Conservation (phyloP, 2,113 vertebrate species). For the Bagarius yarrelli region DNA sequence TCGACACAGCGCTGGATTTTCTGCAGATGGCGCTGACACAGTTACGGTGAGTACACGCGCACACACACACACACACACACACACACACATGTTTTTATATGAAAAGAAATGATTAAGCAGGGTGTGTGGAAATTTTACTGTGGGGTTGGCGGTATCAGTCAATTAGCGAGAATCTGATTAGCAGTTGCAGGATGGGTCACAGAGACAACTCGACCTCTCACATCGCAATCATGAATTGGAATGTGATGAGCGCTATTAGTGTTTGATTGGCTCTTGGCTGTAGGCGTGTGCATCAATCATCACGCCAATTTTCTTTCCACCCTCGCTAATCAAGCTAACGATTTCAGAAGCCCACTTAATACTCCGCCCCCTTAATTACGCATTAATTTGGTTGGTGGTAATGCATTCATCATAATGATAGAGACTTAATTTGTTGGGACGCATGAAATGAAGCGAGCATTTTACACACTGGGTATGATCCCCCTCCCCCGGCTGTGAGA, state of each 20-base stretch:
- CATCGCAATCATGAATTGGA: not conserved
- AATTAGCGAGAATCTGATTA: not conserved
- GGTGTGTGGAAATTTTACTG: constrained; percentile 59
- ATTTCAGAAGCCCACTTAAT: not conserved
- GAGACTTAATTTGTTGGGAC: not conserved
- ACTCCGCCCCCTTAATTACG: not conserved
- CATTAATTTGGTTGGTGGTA: not conserved
- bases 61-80: constrained; percentile 39
- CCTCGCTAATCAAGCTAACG: not conserved
- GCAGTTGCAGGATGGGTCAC: not conserved
- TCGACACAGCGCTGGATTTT: constrained; percentile 80
- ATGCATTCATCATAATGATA: not conserved
- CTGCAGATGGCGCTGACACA: constrained; percentile 82
- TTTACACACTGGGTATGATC: not conserved
- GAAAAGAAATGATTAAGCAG: not conserved
- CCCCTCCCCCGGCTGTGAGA: too few species aligned
- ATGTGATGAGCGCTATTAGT: not conserved
- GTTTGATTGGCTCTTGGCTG: constrained; percentile 5
- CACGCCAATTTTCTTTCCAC: not conserved
- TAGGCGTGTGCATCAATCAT: constrained; percentile 1
- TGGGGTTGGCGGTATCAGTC: constrained; percentile 63
- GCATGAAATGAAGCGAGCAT: not conserved
- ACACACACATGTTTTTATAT: constrained; percentile 26
- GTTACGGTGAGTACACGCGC: constrained; percentile 76
- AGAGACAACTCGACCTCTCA: not conserved